These are phyloP conservation scores for Gadopsis bispinosus DNA, from an alignment of 2,797 vertebrate genomes.

Conservation along the genomic window DNA sequence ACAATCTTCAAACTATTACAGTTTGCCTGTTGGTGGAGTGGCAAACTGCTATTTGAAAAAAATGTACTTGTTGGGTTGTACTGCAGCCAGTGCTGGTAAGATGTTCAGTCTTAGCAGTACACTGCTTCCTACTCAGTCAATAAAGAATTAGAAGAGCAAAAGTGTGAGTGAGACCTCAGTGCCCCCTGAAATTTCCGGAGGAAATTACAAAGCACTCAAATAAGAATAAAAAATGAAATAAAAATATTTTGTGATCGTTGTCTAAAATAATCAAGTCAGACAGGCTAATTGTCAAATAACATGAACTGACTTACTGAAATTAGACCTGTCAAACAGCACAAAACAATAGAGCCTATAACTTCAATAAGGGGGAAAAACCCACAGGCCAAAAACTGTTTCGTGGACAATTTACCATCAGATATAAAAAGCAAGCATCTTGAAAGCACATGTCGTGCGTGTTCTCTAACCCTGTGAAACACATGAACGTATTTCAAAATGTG, in stretches of 20 bases:
- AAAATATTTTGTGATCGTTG: not conserved
- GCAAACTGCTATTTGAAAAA: conserved; percentile 18
- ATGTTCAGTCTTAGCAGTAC: not conserved
- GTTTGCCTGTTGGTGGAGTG: conserved; percentile 20
- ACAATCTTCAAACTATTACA: conserved; percentile 49
- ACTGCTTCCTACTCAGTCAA: conserved; percentile 10
- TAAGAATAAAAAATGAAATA: not conserved
- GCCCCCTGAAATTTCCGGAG: not conserved
- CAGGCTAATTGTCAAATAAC: not conserved
- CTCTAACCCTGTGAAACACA: conserved; percentile 33
- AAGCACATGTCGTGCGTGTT: conserved; percentile 47
- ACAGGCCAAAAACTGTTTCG: conserved; percentile 27
- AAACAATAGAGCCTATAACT: not conserved
- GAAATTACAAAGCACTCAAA: not conserved
- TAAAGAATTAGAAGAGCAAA: not conserved
- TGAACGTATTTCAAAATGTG: conserved; percentile 26
- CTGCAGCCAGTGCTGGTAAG: not conserved
- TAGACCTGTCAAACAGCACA: not conserved
- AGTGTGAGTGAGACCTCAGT: not conserved
- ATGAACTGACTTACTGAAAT: not conserved
- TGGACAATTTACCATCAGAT: conserved; percentile 35
- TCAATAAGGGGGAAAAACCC: conserved; percentile 1
- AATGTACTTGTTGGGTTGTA: not conserved
- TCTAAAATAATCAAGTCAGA: not conserved
- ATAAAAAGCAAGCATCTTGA: conserved; percentile 54